Percentiles rank a stretch among this genome's conserved stretches.
phyloP scores from a whole-genome alignment of 2,113 vertebrate species.

The Catharus minimus region DNA sequence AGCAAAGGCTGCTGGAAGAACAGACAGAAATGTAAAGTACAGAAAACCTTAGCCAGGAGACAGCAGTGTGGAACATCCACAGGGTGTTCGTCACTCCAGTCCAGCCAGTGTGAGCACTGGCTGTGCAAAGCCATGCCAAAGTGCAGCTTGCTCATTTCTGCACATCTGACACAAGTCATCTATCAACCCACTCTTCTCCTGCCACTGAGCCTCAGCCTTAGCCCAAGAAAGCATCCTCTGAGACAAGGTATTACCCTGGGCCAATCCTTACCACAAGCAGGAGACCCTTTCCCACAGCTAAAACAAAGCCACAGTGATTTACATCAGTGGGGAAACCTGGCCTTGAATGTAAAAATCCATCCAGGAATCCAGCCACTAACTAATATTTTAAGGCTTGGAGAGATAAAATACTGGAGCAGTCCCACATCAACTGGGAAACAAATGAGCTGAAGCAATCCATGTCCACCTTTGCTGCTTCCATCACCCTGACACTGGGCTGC shows the following conservation, averaged over 20 bases:
- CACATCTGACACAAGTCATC: not conserved
- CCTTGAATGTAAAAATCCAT: not conserved
- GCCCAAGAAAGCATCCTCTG: not conserved
- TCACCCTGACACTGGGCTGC: not conserved
- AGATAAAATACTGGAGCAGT: not conserved
- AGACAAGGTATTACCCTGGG: not conserved
- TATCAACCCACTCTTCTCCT: not conserved
- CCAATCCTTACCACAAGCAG: not conserved
- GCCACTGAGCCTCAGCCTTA: not conserved
- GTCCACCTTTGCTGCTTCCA: not conserved
- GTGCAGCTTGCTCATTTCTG: not conserved
- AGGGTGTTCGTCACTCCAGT: not conserved
- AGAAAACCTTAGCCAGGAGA: not conserved
- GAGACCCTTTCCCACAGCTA: not conserved
- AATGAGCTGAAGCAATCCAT: not conserved
- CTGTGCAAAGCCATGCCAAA: not conserved
- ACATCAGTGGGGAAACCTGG: not conserved
- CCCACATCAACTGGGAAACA: not conserved
- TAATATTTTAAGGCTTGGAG: not conserved
- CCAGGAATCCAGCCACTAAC: slow-evolving; percentile 11
- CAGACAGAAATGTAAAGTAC: not conserved
- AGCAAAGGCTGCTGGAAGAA: slow-evolving; percentile 1
- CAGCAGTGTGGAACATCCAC: not conserved
- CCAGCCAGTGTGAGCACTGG: not conserved
- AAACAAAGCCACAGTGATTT: not conserved